Base-by-base conservation (phyloP, 1,140 invertebrate species). In the Coelopa frigida region DNA sequence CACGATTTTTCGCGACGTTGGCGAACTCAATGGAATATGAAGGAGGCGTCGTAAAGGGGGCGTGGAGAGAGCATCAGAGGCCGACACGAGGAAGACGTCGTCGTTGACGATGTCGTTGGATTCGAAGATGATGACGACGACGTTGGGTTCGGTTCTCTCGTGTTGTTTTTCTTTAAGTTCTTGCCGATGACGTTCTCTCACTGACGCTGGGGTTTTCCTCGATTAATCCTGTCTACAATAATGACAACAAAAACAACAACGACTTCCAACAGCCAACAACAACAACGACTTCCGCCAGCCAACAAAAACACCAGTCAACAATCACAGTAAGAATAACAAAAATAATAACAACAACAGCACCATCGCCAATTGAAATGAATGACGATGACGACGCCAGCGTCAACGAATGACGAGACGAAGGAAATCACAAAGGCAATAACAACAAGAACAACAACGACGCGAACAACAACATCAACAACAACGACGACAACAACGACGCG, bases 191-290 rank as follows among this genome's bases (percentile, higher is more conserved):
- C 27, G 21, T 18, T 14, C 14, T 39, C 24, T 39, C 14, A n/a
- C 4, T 5, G 4, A 41, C 1, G 14, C 49, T 44, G 42, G 52
- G 59, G 53, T 48, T 54, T 61, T 59, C 56, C 59, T n/a, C 59
- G 39, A 48, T 44, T 61, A 53, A 55, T 57, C 48, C 52, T 56
- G 59, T 59, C 59, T 61, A 38, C 54, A 48, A 44, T 44, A 54
- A 44, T 35, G 4, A 8, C 40, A 23, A 46, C n/a, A n/a, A n/a
- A n/a, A n/a, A n/a, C n/a, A n/a, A n/a, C n/a, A 52, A 26, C 38
- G 46, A 36, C 8, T 10, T 29, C 14, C 27, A 8, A 29, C 8
- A 29, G 27, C 8, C 8, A 14, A 29, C 27, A 14, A 29, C 8
- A 29, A 8, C 14, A 29, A 8, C 8, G 27, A 29, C 27, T 10